Evolutionary conservation across 1,140 invertebrate species (phyloP), one percentile per base, ranked within the genome.

Genomic region (Tetranychus urticae): DNA sequence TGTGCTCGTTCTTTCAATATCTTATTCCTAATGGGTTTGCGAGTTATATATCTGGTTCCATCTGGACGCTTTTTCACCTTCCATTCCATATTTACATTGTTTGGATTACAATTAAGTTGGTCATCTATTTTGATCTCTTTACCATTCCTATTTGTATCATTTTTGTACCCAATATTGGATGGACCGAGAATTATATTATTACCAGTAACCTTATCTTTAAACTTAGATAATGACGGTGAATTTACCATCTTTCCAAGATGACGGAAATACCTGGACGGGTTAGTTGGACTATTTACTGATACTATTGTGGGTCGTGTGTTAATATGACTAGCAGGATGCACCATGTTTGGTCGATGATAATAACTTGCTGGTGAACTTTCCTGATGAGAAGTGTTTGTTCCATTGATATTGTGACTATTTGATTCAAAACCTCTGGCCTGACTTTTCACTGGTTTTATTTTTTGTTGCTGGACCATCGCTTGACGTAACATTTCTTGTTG

Each of bases 51-150:
- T 48, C 84, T 75, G 0, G 81, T 81, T 4, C 85, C 85, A 68
- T 87, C 85, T 2, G 83, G 78, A 57, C 84, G 73, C 37, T 81
- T 76, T 67, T 86, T 87, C 1, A 87, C 83, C 68, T 86, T 83
- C 82, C 82, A 84, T 63, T 84, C 82, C 81, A 83, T 36, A 56
- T 36, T 36, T 36, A 36, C 14, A 56, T 56, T 36, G 23, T 13
- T n/a, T 12, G 12, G 10, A 23, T 14, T 23, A 4, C 34, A 31
- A 56, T 36, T 2, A 10, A 5, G 5, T 10, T 42, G 39, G 39
- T 42, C 39, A 42, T 42, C 10, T 42, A 10, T 42, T 42, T 42
- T 23, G 23, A 23, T 23, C 23, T 23, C 4, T 52, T 52, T 33
- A 52, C 33, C 48, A 33, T 4, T 8, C 36, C 55, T 12, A 56